Evolutionary conservation across 2,113 vertebrate species (phyloP), one percentile per base, ranked within the genome.

Genomic region (Cryptoleucopteryx plumbea): DNA sequence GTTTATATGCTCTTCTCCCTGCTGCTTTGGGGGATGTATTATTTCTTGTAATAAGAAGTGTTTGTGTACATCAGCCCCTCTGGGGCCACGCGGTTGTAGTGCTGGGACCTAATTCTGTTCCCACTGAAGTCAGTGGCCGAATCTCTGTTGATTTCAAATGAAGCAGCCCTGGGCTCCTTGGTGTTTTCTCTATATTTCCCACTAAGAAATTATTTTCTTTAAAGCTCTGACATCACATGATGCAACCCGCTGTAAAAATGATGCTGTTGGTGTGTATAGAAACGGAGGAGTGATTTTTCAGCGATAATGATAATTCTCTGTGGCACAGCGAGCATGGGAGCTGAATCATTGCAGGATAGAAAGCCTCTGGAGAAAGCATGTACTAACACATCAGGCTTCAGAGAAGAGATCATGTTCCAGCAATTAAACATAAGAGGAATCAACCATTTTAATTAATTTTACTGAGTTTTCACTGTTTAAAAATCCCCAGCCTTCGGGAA

Each of bases 171-270:
- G 32, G 40, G 47, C 27, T 79, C 42, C 47, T 55, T 5, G 5
- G 52, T 82, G n/a, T 84, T 91, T 82, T 40, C 26, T 42, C 16
- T 62, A 1, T 22, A 48, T 40, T 78, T 70, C 55, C 74, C 58
- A 65, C 3, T 8, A 97, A 82, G 72, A 94, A 77, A 21, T 75
- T 85, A 63, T 95, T 97, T 94, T 94, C 34, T 15, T 90, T 82
- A 42, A 42, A 78, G 62, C 16, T 90, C 82, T 97, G 94, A 97
- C 86, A 87, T 97, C 96, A 97, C 66, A 87, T 96, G 96, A 98
- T 96, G 96, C 95, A 98, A 97, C 38, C 47, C 20, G 29, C 75
- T 93, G 96, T 88, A 97, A 97, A 97, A 97, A 78, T 3, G 5
- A 71, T 68, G 74, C 1, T 75, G 43, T 40, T 66, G 68, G 75